phyloP scores from a whole-genome alignment of 2,113 vertebrate species.

The Drymodes brunneopygia region DNA sequence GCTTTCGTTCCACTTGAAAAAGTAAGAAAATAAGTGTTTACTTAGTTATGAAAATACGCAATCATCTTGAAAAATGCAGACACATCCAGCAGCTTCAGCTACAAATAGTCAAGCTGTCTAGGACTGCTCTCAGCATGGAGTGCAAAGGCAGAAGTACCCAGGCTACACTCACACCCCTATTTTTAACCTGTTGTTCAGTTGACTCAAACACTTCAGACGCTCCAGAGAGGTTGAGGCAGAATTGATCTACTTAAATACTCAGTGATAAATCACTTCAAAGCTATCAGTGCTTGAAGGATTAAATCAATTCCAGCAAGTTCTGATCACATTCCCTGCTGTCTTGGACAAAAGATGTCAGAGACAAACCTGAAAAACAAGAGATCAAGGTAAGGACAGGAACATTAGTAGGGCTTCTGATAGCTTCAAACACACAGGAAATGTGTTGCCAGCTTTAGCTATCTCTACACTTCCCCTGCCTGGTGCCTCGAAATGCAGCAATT shows the following conservation, averaged over 20 bases:
- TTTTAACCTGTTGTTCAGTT: neutral
- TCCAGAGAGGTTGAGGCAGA: neutral
- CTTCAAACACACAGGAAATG: no score
- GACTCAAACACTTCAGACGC: neutral
- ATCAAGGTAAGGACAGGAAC: neutral
- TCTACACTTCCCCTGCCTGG: neutral
- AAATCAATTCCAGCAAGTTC: neutral
- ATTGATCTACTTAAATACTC: neutral
- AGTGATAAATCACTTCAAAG: slow-evolving; percentile 16
- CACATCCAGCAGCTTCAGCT: neutral
- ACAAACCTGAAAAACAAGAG: slow-evolving; percentile 49
- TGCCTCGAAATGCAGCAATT: neutral
- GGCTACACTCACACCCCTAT: neutral
- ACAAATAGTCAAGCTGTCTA: neutral
- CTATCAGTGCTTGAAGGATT: slow-evolving; percentile 19
- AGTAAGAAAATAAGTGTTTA: neutral
- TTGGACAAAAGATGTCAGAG: slow-evolving; percentile 1
- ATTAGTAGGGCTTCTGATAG: neutral
- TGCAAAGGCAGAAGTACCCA: neutral
- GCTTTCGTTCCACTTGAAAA: neutral
- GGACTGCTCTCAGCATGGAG: neutral
- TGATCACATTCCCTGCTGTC: neutral
- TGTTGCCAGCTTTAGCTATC: no score
- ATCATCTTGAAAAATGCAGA: neutral
- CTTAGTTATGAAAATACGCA: neutral